Evolutionary conservation across 2,888 invertebrate species (phyloP), one percentile per base, ranked within the genome.

Genomic region (Bugula neritina): DNA sequence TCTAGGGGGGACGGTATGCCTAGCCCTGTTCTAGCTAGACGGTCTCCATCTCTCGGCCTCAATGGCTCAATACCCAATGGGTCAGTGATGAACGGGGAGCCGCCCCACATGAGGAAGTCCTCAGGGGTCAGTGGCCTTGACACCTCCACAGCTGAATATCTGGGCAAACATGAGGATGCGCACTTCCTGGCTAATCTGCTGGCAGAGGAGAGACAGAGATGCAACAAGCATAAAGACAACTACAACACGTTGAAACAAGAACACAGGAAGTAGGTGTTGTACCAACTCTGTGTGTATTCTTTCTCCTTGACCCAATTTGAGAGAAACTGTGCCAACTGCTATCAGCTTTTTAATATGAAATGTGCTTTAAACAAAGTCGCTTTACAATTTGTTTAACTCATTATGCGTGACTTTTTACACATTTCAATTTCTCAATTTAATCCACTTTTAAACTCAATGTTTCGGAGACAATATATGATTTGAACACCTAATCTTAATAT

Each of bases 181-280:
- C 63, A 63, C 31, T 63, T 63, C n/a, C 76, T 83, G 43, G 82
- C 83, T 72, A 84, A 84, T 72, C 75, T 83, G 74, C 75, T 84
- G 34, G 77, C 82, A 10, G 84, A 84, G 76, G 84, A 84, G 73
- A 79, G 79, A 63, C 80, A 81, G 76, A 76, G 83, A 54, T 80
- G 81, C 70, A 82, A 83, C 72, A 79, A 81, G 73, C 83, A 84
- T 74, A 81, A 79, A 74, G 81, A 80, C 23, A 83, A 83, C 73
- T 84, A 83, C 76, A 80, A 82, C 74, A 79, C 80, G 35, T 77
- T 84, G 31, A 84, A 84, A 74, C 76, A 78, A 25, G 83, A 84
- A 75, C 83, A 84, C 74, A 78, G 77, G 72, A 80, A 80, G 84
- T 83, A 74, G 43, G 72, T 57, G n/a, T n/a, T n/a, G n/a, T n/a